Conservation (phyloP, 2,888 invertebrate species). For the Syrphus vitripennis region DNA sequence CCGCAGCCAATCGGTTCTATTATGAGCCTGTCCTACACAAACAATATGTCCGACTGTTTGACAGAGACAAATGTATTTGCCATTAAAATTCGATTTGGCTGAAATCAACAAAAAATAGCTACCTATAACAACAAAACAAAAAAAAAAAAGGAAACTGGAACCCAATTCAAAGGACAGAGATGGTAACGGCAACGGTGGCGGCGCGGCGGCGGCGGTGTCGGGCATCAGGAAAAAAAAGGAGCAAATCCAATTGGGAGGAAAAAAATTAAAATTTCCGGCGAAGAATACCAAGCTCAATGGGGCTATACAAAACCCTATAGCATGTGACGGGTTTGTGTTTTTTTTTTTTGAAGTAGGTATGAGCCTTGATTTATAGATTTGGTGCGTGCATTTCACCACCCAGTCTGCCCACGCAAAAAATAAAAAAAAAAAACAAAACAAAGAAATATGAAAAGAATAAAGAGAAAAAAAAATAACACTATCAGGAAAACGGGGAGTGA, state of each 20-base stretch:
- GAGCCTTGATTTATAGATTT: constrained; percentile 64
- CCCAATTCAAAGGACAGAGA: not conserved
- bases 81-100: constrained; percentile 71
- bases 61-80: constrained; percentile 71
- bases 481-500: constrained; percentile 6
- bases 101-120: constrained; percentile 43
- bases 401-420: not conserved
- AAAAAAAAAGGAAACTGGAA: constrained; percentile 11
- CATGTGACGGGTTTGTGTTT: not conserved
- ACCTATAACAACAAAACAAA: not conserved
- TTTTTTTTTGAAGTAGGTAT: not conserved
- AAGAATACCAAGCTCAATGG: constrained; percentile 43
- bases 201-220: not conserved
- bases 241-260: constrained; percentile 42
- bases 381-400: constrained; percentile 38
- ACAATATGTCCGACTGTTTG: constrained; percentile 67
- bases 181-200: not conserved
- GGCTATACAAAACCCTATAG: constrained; percentile 4
- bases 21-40: constrained; percentile 45
- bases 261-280: constrained; percentile 37
- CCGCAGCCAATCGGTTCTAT: not conserved
- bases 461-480: constrained; percentile 19
- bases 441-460: not conserved
- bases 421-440: too few species aligned
- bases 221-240: constrained; percentile 42